These are phyloP conservation scores for Ochropleura leucogaster DNA, from an alignment of 2,888 invertebrate genomes.

Conservation along the genomic window DNA sequence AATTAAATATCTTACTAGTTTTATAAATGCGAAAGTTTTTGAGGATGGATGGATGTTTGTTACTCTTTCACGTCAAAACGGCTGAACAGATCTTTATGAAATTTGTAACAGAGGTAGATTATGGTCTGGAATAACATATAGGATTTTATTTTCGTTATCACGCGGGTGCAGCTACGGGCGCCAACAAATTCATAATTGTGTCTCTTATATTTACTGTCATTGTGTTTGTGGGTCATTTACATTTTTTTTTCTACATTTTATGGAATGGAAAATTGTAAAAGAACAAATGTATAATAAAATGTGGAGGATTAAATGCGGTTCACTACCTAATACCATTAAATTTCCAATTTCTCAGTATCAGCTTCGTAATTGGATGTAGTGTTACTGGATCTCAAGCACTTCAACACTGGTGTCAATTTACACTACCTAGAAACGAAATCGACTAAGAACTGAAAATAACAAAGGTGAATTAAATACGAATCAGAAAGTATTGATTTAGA, in stretches of 20 bases:
- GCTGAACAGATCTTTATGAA: too few species aligned
- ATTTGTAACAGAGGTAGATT: too few species aligned
- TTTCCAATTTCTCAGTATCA: constrained; percentile 9
- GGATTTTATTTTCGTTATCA: too few species aligned
- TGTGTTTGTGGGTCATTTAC: too few species aligned
- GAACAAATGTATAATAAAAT: neutral
- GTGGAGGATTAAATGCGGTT: neutral
- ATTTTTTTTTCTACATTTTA: neutral
- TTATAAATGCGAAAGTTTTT: too few species aligned
- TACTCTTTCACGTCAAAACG: too few species aligned
- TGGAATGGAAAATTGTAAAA: neutral
- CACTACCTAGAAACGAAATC: neutral
- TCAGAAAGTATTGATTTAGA: constrained; percentile 7
- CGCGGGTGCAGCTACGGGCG: too few species aligned
- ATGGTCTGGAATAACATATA: too few species aligned
- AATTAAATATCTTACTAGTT: too few species aligned
- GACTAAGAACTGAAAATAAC: neutral
- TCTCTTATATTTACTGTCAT: too few species aligned
- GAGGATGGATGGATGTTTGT: too few species aligned
- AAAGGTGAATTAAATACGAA: neutral
- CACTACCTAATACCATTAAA: neutral
- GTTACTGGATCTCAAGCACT: neutral
- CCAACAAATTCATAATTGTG: too few species aligned
- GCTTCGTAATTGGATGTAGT: neutral
- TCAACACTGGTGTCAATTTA: neutral